Evolutionary conservation across 2,888 invertebrate genomes (phyloP), one percentile per base, ranked within the genome.

Genomic region (Drosophila kuntzei): DNA sequence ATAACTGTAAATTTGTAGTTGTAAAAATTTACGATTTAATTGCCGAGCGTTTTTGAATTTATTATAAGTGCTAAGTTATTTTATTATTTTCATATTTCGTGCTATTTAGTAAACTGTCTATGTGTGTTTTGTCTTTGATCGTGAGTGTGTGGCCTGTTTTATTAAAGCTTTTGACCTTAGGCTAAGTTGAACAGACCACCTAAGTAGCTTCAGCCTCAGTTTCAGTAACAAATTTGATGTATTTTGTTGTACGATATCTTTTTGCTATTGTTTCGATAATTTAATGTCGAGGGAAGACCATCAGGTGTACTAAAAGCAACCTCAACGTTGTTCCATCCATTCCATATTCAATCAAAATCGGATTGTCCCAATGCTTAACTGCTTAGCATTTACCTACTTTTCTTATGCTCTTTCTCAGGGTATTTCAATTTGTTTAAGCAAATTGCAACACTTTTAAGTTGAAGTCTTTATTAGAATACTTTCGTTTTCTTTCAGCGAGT

Each of bases 1-100:
- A 85, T 85, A 89, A 89, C 89, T 85, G 85, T 87, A 85, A 85
- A 89, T 85, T 85, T 85, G 89, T 87, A 87, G 89, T 87, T 82
- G 89, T 86, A 77, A 86, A 86, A 82, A 73, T 87, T 85, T 89
- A 89, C 83, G 85, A 85, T 89, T 89, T 85, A 85, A 85, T 85
- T 89, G 88, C 80, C 51, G 57, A 69, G 75, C 79, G 69, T 66
- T 53, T 32, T 87, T 87, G 80, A 82, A 87, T 89, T 85, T 89
- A 77, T 88, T 86, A 80, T 72, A 54, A 87, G 89, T 80, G 87
- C 57, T 64, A 83, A 88, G 74, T 69, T 79, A 78, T 80, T 80
- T 63, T 49, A 61, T 68, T 63, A 59, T 59, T 44, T 61, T 46
- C 60, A 66, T 67, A 64, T 54, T 64, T 70, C 43, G 50, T 70